Base-by-base conservation (phyloP, 2,888 invertebrate species). In the Orthosia incerta region DNA sequence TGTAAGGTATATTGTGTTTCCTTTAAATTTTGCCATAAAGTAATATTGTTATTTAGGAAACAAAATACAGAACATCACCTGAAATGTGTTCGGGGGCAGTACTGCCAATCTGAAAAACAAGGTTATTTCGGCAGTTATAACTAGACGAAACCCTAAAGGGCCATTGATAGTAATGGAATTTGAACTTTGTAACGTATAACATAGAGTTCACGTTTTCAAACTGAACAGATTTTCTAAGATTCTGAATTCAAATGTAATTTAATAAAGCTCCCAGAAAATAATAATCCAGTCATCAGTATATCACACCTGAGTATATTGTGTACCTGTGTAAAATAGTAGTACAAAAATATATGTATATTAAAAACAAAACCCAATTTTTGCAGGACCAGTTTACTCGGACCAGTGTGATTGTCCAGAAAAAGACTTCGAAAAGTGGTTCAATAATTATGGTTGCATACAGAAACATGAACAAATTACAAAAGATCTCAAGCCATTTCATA, bases 351-450 rank as follows among this genome's bases (percentile, higher is more conserved):
- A n/a, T 20, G 4, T 11, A 51, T 56, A 64, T 0, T 7, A 57
- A 50, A 74, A n/a, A 74, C 13, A n/a, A 45, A 46, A 39, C 20
- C 46, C 7, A 2, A 1, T 51, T 60, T 64, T 94, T 94, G 66
- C 93, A 97, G 98, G 97, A 76, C 97, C 97, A 67, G 95, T 98
- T 11, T 97, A 98, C 88, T 97, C 98, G 74, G 99, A 99, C 89
- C 97, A 98, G 83, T 99, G 99, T 92, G 94, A 98, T 86, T 99
- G 99, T 90, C 99, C 99, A 15, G 93, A 96, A 86, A 87, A 93
- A 74, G 95, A 97, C 69, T 90, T 98, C 12, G 90, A 97, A 51
- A 89, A 96, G 0, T 98, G 99, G 98, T 91, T 98, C 48, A 87
- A 97, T 60, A 91, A 96, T 62, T 97, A 98, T 95, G 97, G 97